A percentile compares a stretch with the other conserved stretches of the same genome.
Evolutionary conservation across 2,888 invertebrate genomes (phyloP).

Genomic region (Polymixis flavicincta): DNA sequence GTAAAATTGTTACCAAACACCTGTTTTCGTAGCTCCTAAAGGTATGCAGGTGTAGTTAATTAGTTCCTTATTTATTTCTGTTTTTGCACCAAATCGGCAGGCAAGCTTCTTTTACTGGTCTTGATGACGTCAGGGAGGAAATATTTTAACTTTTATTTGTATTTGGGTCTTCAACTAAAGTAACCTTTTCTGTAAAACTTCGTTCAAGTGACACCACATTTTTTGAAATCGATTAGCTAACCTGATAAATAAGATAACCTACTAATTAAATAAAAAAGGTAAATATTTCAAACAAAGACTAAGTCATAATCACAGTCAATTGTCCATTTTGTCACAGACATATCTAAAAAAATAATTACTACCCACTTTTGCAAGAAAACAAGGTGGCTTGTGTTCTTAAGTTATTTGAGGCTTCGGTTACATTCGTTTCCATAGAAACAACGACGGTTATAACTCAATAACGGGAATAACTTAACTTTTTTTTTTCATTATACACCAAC

Average conservation of each 20-base stretch:
- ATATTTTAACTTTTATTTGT: neutral
- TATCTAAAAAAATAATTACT: neutral
- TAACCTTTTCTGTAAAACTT: neutral
- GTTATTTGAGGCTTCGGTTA: too few species aligned
- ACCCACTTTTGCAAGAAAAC: too few species aligned
- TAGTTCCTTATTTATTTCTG: slow-evolving; percentile 23
- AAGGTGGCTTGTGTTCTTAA: too few species aligned
- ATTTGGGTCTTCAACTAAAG: neutral
- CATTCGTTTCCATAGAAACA: too few species aligned
- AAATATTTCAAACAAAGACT: too few species aligned
- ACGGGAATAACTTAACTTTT: too few species aligned
- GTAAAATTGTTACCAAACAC: slow-evolving; percentile 31
- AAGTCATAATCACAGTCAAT: neutral
- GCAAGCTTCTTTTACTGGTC: neutral
- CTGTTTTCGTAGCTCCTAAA: slow-evolving; percentile 29
- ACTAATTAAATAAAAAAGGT: too few species aligned
- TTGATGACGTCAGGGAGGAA: neutral
- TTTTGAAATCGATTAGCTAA: neutral
- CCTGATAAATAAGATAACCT: too few species aligned
- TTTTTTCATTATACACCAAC: too few species aligned
- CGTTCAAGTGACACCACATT: neutral
- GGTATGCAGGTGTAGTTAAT: slow-evolving; percentile 55
- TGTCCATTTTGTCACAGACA: neutral
- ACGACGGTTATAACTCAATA: too few species aligned
- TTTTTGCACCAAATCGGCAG: neutral